phyloP scores from a whole-genome alignment of 2,888 invertebrate species.

The Lithophane semibrunnea region DNA sequence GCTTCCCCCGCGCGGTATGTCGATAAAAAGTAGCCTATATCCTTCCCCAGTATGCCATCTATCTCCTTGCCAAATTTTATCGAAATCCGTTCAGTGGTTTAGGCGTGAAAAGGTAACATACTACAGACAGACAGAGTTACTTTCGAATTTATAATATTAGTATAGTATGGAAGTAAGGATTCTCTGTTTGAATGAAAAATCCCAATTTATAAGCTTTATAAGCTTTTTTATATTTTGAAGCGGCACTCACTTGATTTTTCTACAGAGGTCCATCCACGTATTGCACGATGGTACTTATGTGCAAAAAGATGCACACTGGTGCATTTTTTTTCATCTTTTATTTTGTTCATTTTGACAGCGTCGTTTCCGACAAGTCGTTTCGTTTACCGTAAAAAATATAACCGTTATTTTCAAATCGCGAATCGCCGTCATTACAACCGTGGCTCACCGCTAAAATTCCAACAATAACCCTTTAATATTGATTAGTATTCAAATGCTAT shows the following conservation, averaged over 20 bases:
- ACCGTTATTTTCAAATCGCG: slow-evolving; percentile 32
- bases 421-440: slow-evolving; percentile 27
- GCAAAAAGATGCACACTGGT: too few species aligned
- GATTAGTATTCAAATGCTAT: slow-evolving; percentile 68
- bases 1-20: too few species aligned
- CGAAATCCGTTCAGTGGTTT: too few species aligned
- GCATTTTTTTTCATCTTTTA: neutral
- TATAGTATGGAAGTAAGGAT: too few species aligned
- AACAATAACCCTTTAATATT: slow-evolving; percentile 64
- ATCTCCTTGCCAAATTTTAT: too few species aligned
- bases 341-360: neutral
- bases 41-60: too few species aligned
- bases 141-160: too few species aligned
- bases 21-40: too few species aligned
- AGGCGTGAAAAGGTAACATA: too few species aligned
- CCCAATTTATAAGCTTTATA: neutral
- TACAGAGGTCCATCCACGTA: neutral
- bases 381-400: neutral
- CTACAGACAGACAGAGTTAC: too few species aligned
- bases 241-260: neutral
- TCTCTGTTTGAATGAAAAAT: neutral
- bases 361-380: neutral
- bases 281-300: neutral
- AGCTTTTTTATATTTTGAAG: too few species aligned
- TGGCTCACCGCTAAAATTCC: slow-evolving; percentile 46